These are phyloP conservation scores for Lycaena phlaeas DNA, from an alignment of 2,888 invertebrate species.

Conservation along the genomic window DNA sequence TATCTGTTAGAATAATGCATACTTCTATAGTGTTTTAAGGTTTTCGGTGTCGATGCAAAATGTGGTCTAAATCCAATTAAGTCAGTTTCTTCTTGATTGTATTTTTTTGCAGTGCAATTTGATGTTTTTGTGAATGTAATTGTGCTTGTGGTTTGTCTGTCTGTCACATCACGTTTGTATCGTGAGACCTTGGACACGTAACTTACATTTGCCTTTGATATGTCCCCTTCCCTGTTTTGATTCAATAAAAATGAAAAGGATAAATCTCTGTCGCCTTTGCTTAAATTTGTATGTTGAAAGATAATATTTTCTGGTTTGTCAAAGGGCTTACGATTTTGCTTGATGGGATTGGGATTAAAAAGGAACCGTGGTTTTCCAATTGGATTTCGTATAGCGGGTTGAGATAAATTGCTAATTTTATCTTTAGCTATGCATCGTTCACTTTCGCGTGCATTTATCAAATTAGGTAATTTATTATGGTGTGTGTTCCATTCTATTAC, in stretches of 20 bases:
- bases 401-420: neutral
- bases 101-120: neutral
- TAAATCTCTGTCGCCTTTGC: conserved; percentile 8
- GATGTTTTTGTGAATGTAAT: neutral
- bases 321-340: too few relatives aligned
- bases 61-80: conserved; percentile 32
- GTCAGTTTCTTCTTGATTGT: conserved; percentile 11
- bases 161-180: too few relatives aligned
- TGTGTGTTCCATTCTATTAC: conserved; percentile 7
- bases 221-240: conserved; percentile 9
- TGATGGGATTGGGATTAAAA: neutral
- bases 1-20: conserved; percentile 15
- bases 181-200: too few relatives aligned
- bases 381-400: neutral
- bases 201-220: too few relatives aligned
- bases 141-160: too few relatives aligned
- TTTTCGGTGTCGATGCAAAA: conserved; percentile 42
- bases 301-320: neutral
- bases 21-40: conserved; percentile 9
- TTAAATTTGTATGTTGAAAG: neutral
- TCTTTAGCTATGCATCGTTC: too few relatives aligned
- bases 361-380: neutral
- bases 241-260: conserved; percentile 20
- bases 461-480: too few relatives aligned
- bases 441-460: too few relatives aligned